A percentile compares a stretch with the other conserved stretches of the same genome.
Conservation (phyloP, 2,797 vertebrate genomes). For the Schizopygopsis malacanthus region DNA sequence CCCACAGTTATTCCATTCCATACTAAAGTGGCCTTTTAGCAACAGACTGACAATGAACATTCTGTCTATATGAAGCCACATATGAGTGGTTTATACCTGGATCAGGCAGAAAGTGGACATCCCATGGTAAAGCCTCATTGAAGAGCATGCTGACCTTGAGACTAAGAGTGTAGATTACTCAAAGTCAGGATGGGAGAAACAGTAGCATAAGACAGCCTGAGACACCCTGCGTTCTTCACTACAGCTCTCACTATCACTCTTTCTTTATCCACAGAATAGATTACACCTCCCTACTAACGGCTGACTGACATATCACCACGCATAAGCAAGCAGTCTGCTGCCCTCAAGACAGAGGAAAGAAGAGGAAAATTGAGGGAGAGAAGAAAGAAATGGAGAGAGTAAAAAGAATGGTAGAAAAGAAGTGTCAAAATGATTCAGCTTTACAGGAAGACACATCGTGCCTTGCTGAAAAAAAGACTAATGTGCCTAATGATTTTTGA, state of each 20-base stretch:
- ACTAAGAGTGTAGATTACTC: conserved; percentile 37
- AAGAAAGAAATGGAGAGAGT: conserved; percentile 13
- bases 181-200: conserved; percentile 36
- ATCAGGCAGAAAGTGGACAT: conserved; percentile 14
- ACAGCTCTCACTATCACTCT: conserved; percentile 44
- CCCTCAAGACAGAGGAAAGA: conserved; percentile 32
- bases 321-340: conserved; percentile 57
- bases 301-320: conserved; percentile 54
- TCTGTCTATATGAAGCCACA: not conserved
- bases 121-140: not conserved
- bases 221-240: conserved; percentile 30
- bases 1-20: not conserved
- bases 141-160: conserved; percentile 47
- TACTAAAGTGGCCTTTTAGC: not conserved
- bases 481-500: conserved; percentile 57
- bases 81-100: conserved; percentile 12
- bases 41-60: not conserved
- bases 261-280: conserved; percentile 50
- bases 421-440: conserved; percentile 36
- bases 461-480: conserved; percentile 36
- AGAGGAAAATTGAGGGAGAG: conserved; percentile 14
- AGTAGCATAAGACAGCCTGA: conserved; percentile 17
- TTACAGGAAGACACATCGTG: conserved; percentile 40
- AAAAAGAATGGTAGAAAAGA: conserved; percentile 1
- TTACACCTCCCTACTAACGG: conserved; percentile 46